Base-by-base conservation (phyloP, 2,888 invertebrate species). In the Ligdia adustata region DNA sequence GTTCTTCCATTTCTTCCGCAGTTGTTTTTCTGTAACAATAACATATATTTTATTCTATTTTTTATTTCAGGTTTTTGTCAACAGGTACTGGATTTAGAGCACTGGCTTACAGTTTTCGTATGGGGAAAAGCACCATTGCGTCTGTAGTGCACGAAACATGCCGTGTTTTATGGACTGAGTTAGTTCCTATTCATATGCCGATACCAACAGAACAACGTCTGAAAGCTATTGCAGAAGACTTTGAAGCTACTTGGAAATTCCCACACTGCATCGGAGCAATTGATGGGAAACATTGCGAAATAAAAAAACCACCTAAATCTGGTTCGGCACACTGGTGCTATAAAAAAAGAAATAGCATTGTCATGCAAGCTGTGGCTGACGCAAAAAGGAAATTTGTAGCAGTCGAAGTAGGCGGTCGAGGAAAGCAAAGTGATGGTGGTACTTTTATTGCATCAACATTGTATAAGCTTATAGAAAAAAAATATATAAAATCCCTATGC, bases 21-120 rank as follows among this genome's bases (percentile, higher is more conserved):
- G 16, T 57, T 55, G 53, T 51, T 60, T 57, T 45, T 55, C 57
- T 57, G 55, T 48, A 55, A 58, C 52, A 58, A 55, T 39, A 51
- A 52, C 2, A 22, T 13, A 4, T 37, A 32, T 22, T 31, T 16
- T 37, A 26, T 32, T 32, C 34, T 2, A 18, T 34, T 26, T 42
- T 57, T 53, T 49, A 9, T 53, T 56, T 43, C 39, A 56, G 56
- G 45, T 59, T 55, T 52, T 48, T 59, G 54, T 58, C 54, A 52
- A 56, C 52, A 47, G 55, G 50, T 43, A 50, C 47, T 41, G 38
- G 5, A 27, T 54, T 50, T 41, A 54, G 47, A 47, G 40, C 50
- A 44, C 40, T 54, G 41, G 43, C 50, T 44, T 47, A 50, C 40
- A 51, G 47, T 52, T 56, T 60, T 47, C 44, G 57, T 38, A 45